phyloP scores from a whole-genome alignment of 2,113 vertebrate species.

The Telmatochromis bifrenatus region DNA sequence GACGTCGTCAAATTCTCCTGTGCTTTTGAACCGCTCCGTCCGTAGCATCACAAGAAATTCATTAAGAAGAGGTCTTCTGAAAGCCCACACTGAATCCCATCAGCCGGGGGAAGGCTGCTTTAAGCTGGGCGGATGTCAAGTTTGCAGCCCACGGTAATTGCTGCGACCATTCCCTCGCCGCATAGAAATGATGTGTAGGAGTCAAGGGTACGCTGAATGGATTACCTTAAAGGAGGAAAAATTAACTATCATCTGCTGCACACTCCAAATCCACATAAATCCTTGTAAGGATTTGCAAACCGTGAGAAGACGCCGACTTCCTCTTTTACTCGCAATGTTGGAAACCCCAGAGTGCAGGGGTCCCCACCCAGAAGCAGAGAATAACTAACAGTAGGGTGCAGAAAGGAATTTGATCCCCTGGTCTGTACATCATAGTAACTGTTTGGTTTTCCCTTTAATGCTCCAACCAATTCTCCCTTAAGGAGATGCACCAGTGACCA shows the following conservation, averaged over 20 bases:
- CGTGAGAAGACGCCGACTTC: neutral
- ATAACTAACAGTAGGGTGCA: neutral
- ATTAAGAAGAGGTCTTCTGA: conserved; percentile 25
- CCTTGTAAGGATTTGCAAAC: conserved; percentile 23
- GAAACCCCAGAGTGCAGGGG: neutral
- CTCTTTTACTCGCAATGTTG: neutral
- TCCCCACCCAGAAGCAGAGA: neutral
- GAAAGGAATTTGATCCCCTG: neutral
- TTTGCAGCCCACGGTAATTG: conserved; percentile 53
- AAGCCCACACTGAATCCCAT: conserved; percentile 38
- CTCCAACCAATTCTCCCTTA: neutral
- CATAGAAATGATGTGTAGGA: conserved; percentile 42
- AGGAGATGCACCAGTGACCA: neutral
- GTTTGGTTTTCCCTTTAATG: neutral
- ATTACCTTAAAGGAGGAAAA: conserved; percentile 38
- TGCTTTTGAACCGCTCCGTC: conserved; percentile 20
- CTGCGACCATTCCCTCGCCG: conserved; percentile 35
- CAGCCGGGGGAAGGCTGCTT: conserved; percentile 15
- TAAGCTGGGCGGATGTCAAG: conserved; percentile 51
- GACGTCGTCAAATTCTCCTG: neutral
- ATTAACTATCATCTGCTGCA: conserved; percentile 26
- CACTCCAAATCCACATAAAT: conserved; percentile 35
- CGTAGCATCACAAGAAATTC: conserved; percentile 37
- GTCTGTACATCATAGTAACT: neutral
- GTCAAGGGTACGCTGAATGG: conserved; percentile 19